phyloP scores from a whole-genome alignment of 2,113 vertebrate species.

The Centrocercus urophasianus region DNA sequence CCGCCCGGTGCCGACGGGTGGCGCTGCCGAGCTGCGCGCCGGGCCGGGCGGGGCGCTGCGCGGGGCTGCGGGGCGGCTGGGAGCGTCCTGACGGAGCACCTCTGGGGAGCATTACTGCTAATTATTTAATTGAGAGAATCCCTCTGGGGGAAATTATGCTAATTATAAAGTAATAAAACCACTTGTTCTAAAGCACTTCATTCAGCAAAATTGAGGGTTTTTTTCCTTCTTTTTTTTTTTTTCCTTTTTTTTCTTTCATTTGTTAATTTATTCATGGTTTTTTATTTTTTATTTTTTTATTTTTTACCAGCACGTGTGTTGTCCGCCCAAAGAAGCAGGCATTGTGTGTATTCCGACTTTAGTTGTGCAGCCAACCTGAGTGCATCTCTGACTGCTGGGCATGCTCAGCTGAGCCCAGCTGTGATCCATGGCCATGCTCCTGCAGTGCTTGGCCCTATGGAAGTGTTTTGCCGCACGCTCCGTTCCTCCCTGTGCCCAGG shows the following conservation, averaged over 20 bases:
- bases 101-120: constrained; percentile 76
- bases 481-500: not conserved
- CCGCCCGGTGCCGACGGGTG: not conserved
- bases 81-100: not conserved
- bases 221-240: not conserved
- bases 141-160: constrained; percentile 73
- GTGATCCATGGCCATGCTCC: not conserved
- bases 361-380: accelerated
- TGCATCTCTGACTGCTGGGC: not conserved
- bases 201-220: constrained; percentile 70
- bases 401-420: not conserved
- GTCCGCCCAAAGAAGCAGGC: not conserved
- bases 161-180: constrained; percentile 81
- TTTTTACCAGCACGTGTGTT: not conserved
- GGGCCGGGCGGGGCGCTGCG: not conserved
- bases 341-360: not conserved
- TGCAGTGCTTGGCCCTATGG: not conserved
- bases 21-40: not conserved
- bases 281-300: no score
- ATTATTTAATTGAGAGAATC: constrained; percentile 84
- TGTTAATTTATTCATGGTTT: not conserved
- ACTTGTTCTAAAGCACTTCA: constrained; percentile 74
- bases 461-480: not conserved
- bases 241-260: not conserved
- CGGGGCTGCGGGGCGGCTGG: no score